Evolutionary conservation across 2,888 invertebrate species (phyloP), one percentile per base, ranked within the genome.

Genomic region (Notocelia uddmanniana): DNA sequence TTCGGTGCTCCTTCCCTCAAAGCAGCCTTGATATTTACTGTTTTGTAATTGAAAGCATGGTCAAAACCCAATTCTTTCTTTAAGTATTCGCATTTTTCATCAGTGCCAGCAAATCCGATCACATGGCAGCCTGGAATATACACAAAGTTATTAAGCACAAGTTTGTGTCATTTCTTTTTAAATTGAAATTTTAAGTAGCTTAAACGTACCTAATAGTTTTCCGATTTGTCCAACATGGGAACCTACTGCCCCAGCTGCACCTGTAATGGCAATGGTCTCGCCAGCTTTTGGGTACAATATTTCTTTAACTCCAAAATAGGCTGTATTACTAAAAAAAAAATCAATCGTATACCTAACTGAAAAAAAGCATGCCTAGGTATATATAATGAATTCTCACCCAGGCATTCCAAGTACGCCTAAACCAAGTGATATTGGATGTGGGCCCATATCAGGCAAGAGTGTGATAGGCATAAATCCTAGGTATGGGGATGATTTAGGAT

Each of bases 231-330:
- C 97, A 31, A 97, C 97, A 62, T 96, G 94, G 73, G 95, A 95
- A 8, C 97, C 97, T 15, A 97, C 97, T 48, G 97, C 97, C 19
- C 97, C 97, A 23, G 96, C 97, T 15, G 97, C 97, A 6, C 96
- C 96, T 34, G 95, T 96, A 1, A 97, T 95, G 1, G 96, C 95
- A 15, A 97, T 94, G 0, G 96, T 96, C 86, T 97, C 97, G 11
- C 96, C 97, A 5, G 94, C 78, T 87, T 96, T 96, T 2, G 97
- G 96, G 73, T 95, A 85, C 75, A 96, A 97, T 73, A 97, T 89
- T 77, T 97, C 96, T 75, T 95, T 85, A 13, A 97, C 89, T 0
- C 97, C 97, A 88, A 97, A 97, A 81, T 96, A 96, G 0, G 97
- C 96, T 2, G 97, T 96, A 78, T 95, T 95, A 23, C 97, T 96